Evolutionary conservation across 2,113 vertebrate species (phyloP).

Genomic region (Phrynosoma platyrhinos): DNA sequence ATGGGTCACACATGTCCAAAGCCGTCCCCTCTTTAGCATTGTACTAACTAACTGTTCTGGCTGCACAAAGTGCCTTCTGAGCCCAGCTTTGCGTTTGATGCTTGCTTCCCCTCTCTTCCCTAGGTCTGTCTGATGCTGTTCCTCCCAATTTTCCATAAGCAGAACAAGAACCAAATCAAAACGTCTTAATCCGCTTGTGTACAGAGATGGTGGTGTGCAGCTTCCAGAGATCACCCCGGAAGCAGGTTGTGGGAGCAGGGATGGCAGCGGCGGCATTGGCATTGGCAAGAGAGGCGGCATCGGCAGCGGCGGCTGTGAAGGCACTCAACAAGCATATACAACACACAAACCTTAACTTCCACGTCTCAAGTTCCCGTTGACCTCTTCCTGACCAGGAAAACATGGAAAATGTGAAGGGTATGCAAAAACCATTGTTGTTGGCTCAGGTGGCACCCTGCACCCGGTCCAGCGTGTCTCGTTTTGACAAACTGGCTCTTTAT

Average conservation of each 20-base stretch:
- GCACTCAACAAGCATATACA: constrained; percentile 62
- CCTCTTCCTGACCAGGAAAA: constrained; percentile 76
- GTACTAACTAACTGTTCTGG: neutral
- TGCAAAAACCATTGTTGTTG: constrained; percentile 63
- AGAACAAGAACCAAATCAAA: constrained; percentile 79
- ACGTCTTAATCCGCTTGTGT: constrained; percentile 60
- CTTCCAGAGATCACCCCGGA: constrained; percentile 44
- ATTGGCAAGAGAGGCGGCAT: too few species aligned
- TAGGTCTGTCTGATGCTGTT: constrained; percentile 78
- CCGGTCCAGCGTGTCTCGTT: constrained; percentile 22
- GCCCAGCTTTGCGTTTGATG: fast-evolving
- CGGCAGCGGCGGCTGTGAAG: constrained; percentile 41
- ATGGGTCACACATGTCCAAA: too few species aligned
- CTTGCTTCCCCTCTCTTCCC: constrained; percentile 73
- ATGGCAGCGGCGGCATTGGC: constrained; percentile 47
- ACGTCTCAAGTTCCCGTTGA: constrained; percentile 78
- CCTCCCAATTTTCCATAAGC: constrained; percentile 82
- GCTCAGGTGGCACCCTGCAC: constrained; percentile 61
- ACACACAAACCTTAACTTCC: constrained; percentile 69
- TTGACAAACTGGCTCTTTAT: constrained; percentile 54
- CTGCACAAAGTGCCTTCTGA: neutral
- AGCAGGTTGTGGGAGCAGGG: constrained; percentile 70
- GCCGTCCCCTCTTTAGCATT: too few species aligned
- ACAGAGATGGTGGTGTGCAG: constrained; percentile 57
- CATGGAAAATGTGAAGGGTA: constrained; percentile 73